Conservation (phyloP, 2,888 invertebrate genomes). For the Tetropium fuscum region DNA sequence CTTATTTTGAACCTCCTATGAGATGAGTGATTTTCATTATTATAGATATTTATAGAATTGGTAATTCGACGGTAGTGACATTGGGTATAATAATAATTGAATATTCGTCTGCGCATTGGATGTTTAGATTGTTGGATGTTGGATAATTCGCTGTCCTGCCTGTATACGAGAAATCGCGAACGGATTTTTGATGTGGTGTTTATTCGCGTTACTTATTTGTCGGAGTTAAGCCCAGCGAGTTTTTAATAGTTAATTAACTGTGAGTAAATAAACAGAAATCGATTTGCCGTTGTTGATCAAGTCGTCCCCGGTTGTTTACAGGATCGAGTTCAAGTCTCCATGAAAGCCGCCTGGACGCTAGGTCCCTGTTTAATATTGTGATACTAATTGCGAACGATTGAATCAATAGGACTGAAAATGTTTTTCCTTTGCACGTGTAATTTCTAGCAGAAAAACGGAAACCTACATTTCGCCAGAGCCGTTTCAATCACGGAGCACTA, state of each 20-base stretch:
- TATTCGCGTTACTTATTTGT: slow-evolving; percentile 23
- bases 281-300: slow-evolving; percentile 36
- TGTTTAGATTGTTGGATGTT: not conserved
- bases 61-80: too few relatives aligned
- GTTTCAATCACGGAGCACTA: too few relatives aligned
- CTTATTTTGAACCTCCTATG: too few relatives aligned
- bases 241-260: slow-evolving; percentile 46
- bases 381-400: slow-evolving; percentile 21
- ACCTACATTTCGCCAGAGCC: too few relatives aligned
- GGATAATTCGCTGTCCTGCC: not conserved
- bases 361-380: slow-evolving; percentile 27
- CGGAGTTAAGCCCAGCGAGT: slow-evolving; percentile 36
- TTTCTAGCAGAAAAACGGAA: too few relatives aligned
- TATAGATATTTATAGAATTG: too few relatives aligned
- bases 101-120: not conserved
- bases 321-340: slow-evolving; percentile 16
- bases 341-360: slow-evolving; percentile 5
- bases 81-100: too few relatives aligned
- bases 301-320: slow-evolving; percentile 24
- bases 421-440: too few relatives aligned
- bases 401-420: slow-evolving; percentile 18
- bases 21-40: too few relatives aligned
- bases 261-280: slow-evolving; percentile 41
- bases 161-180: slow-evolving; percentile 13
- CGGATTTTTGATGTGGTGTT: slow-evolving; percentile 6